Percentiles rank a stretch among this genome's conserved stretches.
Conservation (phyloP, 2,113 vertebrate genomes). For the Platysternon megacephalum region DNA sequence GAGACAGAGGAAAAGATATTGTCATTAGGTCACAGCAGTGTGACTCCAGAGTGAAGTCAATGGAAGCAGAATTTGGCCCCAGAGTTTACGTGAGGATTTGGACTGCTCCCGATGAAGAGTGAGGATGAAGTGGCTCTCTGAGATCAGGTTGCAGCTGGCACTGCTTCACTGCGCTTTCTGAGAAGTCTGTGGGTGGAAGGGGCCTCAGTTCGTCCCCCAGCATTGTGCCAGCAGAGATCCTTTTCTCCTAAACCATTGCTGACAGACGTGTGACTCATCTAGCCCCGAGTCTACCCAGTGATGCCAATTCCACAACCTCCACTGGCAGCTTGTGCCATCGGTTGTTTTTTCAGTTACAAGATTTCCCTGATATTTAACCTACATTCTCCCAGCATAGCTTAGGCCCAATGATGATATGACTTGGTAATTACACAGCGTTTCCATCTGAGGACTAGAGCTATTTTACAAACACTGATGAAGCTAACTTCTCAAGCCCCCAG, state of each 20-base stretch:
- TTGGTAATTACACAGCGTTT: neutral
- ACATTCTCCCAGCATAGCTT: neutral
- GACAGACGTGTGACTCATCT: neutral
- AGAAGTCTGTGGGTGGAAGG: neutral
- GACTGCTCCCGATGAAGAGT: neutral
- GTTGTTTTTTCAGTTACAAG: neutral
- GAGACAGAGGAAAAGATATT: neutral
- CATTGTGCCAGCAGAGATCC: too few relatives aligned
- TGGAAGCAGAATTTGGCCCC: fast-evolving
- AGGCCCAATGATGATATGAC: too few relatives aligned
- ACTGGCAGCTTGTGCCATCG: neutral
- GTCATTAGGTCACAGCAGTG: fast-evolving
- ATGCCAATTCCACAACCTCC: neutral
- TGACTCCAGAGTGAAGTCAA: neutral
- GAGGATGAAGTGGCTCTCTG: fast-evolving
- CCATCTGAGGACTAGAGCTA: too few relatives aligned
- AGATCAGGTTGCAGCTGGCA: neutral
- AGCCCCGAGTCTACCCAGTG: neutral
- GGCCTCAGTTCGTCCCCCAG: neutral
- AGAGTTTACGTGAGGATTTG: neutral
- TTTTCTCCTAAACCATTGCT: neutral
- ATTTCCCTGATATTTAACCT: neutral
- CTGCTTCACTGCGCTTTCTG: too few relatives aligned
- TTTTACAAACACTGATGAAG: neutral
- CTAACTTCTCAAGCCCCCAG: neutral